These are phyloP conservation scores for Phallusia fumigata DNA, from an alignment of 23 tunicate species.

Conservation along the genomic window DNA sequence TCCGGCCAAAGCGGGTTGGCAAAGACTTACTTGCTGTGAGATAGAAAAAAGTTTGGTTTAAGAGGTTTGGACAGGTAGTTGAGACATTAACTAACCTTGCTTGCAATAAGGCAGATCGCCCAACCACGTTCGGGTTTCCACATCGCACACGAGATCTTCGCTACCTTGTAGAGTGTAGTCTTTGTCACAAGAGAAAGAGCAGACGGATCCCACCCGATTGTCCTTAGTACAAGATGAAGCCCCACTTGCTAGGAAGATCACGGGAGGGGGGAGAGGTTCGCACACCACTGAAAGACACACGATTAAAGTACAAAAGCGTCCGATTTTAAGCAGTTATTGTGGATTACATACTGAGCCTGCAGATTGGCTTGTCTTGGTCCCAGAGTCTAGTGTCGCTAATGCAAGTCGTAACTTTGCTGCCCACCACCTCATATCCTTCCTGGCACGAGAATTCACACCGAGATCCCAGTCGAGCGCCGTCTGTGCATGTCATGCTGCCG, in stretches of 20 bases:
- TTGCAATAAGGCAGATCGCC: constrained; percentile 18
- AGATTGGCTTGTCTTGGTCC: constrained; percentile 37
- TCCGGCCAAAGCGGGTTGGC: constrained; percentile 46
- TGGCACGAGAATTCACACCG: constrained; percentile 40
- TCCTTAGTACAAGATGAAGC: constrained; percentile 6
- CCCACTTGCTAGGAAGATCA: not conserved
- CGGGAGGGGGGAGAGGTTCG: not conserved
- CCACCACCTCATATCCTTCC: constrained; percentile 22
- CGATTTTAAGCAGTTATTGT: no score
- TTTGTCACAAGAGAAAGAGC: constrained; percentile 20
- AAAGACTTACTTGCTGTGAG: constrained; percentile 21
- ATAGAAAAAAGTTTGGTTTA: not conserved
- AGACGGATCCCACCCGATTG: constrained; percentile 5
- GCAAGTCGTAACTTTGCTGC: constrained; percentile 19
- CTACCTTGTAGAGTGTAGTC: constrained; percentile 20
- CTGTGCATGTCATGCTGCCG: constrained; percentile 45
- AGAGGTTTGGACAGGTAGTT: no score
- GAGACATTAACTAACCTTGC: constrained; percentile 18
- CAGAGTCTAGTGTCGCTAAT: constrained; percentile 6
- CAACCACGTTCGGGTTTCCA: not conserved
- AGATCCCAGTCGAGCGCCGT: constrained; percentile 37
- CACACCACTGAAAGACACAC: not conserved
- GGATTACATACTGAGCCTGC: constrained; percentile 20
- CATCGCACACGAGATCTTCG: not conserved
- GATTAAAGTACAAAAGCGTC: no score